Evolutionary conservation across 2,888 invertebrate species (phyloP).

Genomic region (Anticlea derivata): DNA sequence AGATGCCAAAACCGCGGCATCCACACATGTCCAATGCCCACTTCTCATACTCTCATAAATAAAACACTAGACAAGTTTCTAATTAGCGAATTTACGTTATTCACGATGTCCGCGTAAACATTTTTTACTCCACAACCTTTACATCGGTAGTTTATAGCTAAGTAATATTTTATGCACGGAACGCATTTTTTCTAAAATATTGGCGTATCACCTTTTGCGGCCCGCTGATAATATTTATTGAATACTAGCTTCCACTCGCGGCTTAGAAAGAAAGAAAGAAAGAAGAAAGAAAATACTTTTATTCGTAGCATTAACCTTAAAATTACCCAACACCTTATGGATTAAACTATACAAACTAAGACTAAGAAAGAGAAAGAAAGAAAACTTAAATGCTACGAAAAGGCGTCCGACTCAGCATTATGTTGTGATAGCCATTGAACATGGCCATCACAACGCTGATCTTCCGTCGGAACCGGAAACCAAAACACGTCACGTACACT

Average conservation of each 20-base stretch:
- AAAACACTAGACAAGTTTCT: constrained; percentile 18
- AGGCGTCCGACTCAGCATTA: too few species aligned
- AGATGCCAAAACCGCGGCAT: constrained; percentile 13
- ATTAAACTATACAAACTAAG: too few species aligned
- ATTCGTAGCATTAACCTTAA: too few species aligned
- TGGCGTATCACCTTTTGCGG: constrained; percentile 17
- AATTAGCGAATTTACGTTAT: constrained; percentile 22
- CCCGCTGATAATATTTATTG: constrained; percentile 18
- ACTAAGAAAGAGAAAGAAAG: too few species aligned
- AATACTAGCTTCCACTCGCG: constrained; percentile 9
- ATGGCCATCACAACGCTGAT: too few species aligned
- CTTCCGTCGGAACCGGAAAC: too few species aligned
- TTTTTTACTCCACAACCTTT: constrained; percentile 33
- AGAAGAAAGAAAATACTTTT: too few species aligned
- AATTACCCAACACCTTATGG: too few species aligned
- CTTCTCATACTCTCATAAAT: constrained; percentile 17
- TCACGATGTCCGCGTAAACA: constrained; percentile 24
- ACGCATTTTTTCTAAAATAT: constrained; percentile 22
- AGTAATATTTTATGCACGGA: constrained; percentile 5
- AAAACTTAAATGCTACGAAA: too few species aligned
- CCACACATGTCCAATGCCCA: not conserved
- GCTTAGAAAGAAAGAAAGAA: not conserved
- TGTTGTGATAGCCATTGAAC: too few species aligned
- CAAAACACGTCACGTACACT: too few species aligned
- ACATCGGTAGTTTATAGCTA: constrained; percentile 1